Percentiles rank a stretch among this genome's conserved stretches.
These are phyloP conservation scores for Apoda limacodes DNA, from an alignment of 2,888 invertebrate species.

Conservation along the genomic window DNA sequence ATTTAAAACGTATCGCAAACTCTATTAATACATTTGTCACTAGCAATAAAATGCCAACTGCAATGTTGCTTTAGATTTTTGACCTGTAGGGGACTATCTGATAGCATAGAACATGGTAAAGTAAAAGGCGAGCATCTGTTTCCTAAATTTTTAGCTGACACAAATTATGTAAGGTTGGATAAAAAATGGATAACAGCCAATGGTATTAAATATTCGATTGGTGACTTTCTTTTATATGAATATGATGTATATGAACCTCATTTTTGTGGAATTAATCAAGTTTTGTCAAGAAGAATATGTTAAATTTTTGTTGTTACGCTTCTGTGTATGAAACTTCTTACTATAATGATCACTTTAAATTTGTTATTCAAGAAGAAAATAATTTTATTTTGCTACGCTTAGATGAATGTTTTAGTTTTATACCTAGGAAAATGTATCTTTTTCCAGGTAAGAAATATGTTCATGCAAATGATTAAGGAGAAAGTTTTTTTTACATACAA, in stretches of 20 bases:
- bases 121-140: background rate
- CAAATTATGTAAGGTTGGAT: slow-evolving; percentile 1
- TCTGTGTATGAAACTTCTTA: slow-evolving; percentile 2
- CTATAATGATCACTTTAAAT: slow-evolving; percentile 4
- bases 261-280: slow-evolving; percentile 3
- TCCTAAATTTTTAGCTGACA: background rate
- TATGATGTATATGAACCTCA: slow-evolving; percentile 3
- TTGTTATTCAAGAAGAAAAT: slow-evolving; percentile 2
- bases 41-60: slow-evolving; percentile 7
- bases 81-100: background rate
- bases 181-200: slow-evolving; percentile 6
- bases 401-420: slow-evolving; percentile 3
- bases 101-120: background rate
- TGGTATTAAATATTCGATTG: slow-evolving; percentile 9
- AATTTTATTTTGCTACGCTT: slow-evolving; percentile 1
- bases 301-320: slow-evolving; percentile 3
- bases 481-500: too few species aligned
- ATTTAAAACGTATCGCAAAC: slow-evolving; percentile 3
- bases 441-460: slow-evolving; percentile 1
- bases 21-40: slow-evolving; percentile 4
- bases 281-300: slow-evolving; percentile 2
- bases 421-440: slow-evolving; percentile 1
- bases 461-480: background rate
- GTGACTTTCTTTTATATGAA: slow-evolving; percentile 2
- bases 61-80: slow-evolving; percentile 2